Base-by-base conservation (phyloP, 1,140 invertebrate genomes). In the Whitmania pigra region DNA sequence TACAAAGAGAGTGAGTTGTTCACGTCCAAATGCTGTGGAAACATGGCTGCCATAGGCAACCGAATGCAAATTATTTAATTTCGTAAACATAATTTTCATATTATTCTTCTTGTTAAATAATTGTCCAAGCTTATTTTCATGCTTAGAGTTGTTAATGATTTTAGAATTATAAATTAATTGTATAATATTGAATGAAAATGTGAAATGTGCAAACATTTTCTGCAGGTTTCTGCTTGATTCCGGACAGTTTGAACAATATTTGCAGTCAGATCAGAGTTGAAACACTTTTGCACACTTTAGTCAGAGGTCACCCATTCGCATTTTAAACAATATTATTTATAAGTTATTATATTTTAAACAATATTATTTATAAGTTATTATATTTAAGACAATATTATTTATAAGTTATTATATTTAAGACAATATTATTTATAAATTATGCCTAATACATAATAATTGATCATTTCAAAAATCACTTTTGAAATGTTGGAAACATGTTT, bases 1-100 rank as follows among this genome's bases (percentile, higher is more conserved):
- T 72, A 72, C 71, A 72, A 72, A 72, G 71, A 72, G 36, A 72
- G 71, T 72, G 31, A 72, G 71, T 57, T 6, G 18, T 49, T 20
- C 36, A 20, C 20, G 27, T 17, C 9, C 43, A 17, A 49, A 0
- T 49, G 11, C 15, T 17, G 43, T 49, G 31, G 31, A 36, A 36
- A 36, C 31, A 36, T 6, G 31, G 6, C 31, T 6, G 31, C 31
- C 31, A 6, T 36, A 2, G 31, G 31, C 31, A 36, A 36, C 6
- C 43, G 43, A 17, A 49, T 49, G 43, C 43, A 11, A 49, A 49
- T 49, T 3, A 49, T 49, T 49, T 49, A 17, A 49, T 49, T 49
- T 49, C 13, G 9, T 15, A 11, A 15, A 49, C 2, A 36, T 2
- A 36, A 36, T 36, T 36, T 36, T 36, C 2, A 36, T 2, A 36